A percentile compares a stretch with the other conserved stretches of the same genome.
Evolutionary conservation across 2,888 invertebrate species (phyloP).

Genomic region (Amiota mariae): DNA sequence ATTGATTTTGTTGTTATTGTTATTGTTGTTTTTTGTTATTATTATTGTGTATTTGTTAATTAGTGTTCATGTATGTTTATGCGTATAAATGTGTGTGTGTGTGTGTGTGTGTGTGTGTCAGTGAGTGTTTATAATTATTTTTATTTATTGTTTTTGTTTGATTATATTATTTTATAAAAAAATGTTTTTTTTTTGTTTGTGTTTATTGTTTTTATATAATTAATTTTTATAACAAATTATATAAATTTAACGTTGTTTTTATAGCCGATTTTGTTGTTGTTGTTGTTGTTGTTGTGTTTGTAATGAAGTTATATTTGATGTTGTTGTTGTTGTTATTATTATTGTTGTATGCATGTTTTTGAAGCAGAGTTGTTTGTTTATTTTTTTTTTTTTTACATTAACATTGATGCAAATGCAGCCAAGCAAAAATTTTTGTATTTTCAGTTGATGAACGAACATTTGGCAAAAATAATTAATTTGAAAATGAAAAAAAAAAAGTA

Average conservation of each 20-base stretch:
- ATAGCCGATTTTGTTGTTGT: conserved; percentile 38
- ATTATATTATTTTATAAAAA: conserved; percentile 40
- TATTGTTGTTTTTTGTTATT: conserved; percentile 40
- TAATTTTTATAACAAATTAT: conserved; percentile 23
- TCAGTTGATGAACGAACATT: background rate
- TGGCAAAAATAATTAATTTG: conserved; percentile 33
- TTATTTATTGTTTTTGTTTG: conserved; percentile 42
- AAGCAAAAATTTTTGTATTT: conserved; percentile 40
- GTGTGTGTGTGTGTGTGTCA: conserved; percentile 44
- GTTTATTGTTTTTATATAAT: conserved; percentile 39
- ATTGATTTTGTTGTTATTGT: conserved; percentile 18
- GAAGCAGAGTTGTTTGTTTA: too few relatives aligned
- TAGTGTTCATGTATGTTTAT: conserved; percentile 43
- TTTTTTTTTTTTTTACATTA: conserved; percentile 31
- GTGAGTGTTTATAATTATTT: conserved; percentile 45
- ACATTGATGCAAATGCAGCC: conserved; percentile 59
- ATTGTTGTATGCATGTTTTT: conserved; percentile 33
- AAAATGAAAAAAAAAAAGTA: conserved; percentile 37
- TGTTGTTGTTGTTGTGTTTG: conserved; percentile 28
- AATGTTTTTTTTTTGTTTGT: conserved; percentile 35
- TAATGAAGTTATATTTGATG: conserved; percentile 19
- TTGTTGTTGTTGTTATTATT: conserved; percentile 37
- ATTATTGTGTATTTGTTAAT: conserved; percentile 52
- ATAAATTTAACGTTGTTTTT: conserved; percentile 32
- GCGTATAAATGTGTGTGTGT: conserved; percentile 43